phyloP scores from a whole-genome alignment of 2,888 invertebrate genomes.

The Eupelmus urozonus region DNA sequence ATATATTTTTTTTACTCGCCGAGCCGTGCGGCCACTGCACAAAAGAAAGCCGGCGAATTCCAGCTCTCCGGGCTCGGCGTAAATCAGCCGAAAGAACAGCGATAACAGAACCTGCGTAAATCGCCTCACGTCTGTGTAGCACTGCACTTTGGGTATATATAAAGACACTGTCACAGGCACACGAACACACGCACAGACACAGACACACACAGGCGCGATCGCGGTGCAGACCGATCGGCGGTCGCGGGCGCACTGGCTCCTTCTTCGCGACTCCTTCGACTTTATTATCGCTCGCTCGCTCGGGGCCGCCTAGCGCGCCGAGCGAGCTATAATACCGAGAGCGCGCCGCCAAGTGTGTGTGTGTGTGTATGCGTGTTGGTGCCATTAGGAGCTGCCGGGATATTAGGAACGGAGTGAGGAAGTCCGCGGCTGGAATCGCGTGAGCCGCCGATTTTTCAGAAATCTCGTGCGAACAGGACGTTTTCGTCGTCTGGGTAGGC shows the following conservation, averaged over 20 bases:
- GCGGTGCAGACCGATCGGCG: constrained; percentile 58
- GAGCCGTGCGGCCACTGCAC: too few species aligned
- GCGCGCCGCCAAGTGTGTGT: background rate
- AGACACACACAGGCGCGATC: constrained; percentile 2
- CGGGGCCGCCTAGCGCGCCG: background rate
- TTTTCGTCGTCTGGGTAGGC: background rate
- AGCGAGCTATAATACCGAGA: constrained; percentile 1
- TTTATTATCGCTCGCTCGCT: constrained; percentile 56
- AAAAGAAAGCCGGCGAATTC: too few species aligned
- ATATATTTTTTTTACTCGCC: too few species aligned
- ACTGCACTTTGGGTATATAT: too few species aligned
- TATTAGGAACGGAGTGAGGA: too few species aligned
- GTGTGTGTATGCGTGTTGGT: background rate
- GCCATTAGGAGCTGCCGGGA: background rate
- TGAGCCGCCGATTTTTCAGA: constrained; percentile 3
- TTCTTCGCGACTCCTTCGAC: constrained; percentile 15
- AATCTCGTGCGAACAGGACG: constrained; percentile 26
- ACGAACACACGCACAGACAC: background rate
- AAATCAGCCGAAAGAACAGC: too few species aligned
- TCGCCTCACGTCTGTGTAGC: too few species aligned
- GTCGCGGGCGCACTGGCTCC: constrained; percentile 23
- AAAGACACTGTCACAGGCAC: too few species aligned
- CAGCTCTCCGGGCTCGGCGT: too few species aligned
- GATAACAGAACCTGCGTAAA: too few species aligned
- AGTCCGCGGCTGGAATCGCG: background rate